Evolutionary conservation across 2,888 invertebrate genomes (phyloP), one percentile per base, ranked within the genome.

Genomic region (Acleris emargana): DNA sequence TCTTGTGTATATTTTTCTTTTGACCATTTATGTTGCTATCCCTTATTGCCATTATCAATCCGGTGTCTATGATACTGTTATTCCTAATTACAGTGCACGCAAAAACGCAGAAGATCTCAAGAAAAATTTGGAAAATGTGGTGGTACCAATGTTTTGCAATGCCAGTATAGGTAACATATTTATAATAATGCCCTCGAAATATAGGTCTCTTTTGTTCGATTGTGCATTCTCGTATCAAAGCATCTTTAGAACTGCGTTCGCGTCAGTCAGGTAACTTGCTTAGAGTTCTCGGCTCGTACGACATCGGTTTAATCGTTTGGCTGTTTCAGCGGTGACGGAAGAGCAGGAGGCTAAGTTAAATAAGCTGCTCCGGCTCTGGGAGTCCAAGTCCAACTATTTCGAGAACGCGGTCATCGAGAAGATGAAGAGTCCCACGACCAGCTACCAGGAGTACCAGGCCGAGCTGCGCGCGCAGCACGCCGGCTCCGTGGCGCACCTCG

Each of bases 121-220:
- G 93, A 96, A 96, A 91, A 96, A 97, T 82, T 94, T 99, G 91
- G 98, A 98, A 93, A 96, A 95, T 84, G 98, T 99, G 80, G 98
- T 99, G 77, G 97, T 99, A 80, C 98, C 99, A 77, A 98, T 99
- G 96, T 99, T 99, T 94, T 99, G 99, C 93, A 97, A 97, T 88
- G 96, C 99, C 74, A 96, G 96, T 86, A 94, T 96, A 83, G 95
- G 95, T 88, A 94, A 93, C 93, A 88, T 88, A 89, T 91, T 92
- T 91, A 87, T 91, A 91, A 90, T 92, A 92, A 92, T 90, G 91
- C 82, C 87, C 84, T 91, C 89, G 82, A 90, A 89, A 86, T 84
- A 77, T 91, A 91, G 90, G 91, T 88, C 82, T 88, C 76, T 81
- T 80, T 88, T 87, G 81, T 86, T 81, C 81, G 84, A 83, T 87